Base-by-base conservation (phyloP, 1,140 invertebrate species). In the Heliconius melpomene region DNA sequence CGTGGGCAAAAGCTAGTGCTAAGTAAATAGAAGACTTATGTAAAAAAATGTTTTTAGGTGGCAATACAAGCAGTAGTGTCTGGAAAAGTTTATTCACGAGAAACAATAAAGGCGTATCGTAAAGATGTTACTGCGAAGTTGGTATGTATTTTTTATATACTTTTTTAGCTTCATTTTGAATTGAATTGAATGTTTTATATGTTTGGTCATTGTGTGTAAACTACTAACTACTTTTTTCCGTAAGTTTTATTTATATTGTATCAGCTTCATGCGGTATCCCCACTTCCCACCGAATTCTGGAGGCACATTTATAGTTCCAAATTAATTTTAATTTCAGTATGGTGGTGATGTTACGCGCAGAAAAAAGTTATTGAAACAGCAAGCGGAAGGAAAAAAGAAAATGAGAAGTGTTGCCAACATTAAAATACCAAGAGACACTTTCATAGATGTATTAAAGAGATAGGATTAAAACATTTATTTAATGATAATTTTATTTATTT, bases 111-210 rank as follows among this genome's bases (percentile, higher is more conserved):
- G 91, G 95, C 99, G 0, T 97, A 96, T 80, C 96, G 97, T 85
- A 99, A 99, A 94, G 98, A 99, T 95, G 98, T 99, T 1, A 97
- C 98, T 20, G 97, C 97, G 77, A 99, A 99, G 96, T 95, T 98
- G 93, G 98, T 99, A 96, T 96, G 96, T 73, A 18, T 46, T 23
- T 76, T 40, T 11, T 46, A 16, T 46, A 46, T 16, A 66, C 3
- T 46, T 16, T 46, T 16, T 46, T 46, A 3, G 5, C 3, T 5
- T 46, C 3, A 46, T 5, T 0, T 13, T 46, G 40, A 16, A n/a
- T n/a, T n/a, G n/a, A n/a, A n/a, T 0, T 46, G 40, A 46, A 46
- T 46, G 3, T 5, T 46, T 46, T 46, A 46, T 46, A 46, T 46
- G 11, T 13, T 46, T 46, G 11, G 40, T 46, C 11, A 13, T 46